A percentile compares a stretch with the other conserved stretches of the same genome.
Conservation (phyloP, 2,113 vertebrate species). For the Eurypyga helias region DNA sequence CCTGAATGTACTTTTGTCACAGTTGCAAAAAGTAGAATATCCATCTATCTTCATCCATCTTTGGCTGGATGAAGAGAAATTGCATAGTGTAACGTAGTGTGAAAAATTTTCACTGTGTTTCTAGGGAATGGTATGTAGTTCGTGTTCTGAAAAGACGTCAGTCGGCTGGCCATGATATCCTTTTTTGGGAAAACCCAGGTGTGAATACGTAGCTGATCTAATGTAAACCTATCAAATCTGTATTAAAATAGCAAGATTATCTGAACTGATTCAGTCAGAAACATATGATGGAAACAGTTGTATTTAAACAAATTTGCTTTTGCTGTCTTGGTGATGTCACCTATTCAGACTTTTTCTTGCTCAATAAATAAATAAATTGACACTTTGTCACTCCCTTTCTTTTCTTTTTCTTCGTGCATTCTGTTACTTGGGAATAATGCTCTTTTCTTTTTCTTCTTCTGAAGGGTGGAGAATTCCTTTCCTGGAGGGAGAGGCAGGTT, state of each 20-base stretch:
- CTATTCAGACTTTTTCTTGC: background rate
- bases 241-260: background rate
- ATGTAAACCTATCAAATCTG: background rate
- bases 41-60: no score
- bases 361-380: background rate
- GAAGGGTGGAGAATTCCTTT: slow-evolving; percentile 52
- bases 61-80: background rate
- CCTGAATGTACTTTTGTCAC: background rate
- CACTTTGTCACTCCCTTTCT: background rate
- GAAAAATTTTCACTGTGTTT: background rate
- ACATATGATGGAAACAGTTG: background rate
- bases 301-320: background rate
- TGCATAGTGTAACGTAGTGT: background rate
- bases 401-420: background rate
- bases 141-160: background rate
- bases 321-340: background rate
- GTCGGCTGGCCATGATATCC: background rate
- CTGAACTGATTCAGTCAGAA: background rate
- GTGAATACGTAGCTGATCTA: background rate
- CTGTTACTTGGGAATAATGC: slow-evolving; percentile 16
- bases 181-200: background rate
- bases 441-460: background rate
- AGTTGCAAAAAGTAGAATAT: background rate
- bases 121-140: background rate
- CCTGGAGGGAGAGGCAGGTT: slow-evolving; percentile 52